Base-by-base conservation (phyloP, 2,113 vertebrate genomes). In the Cyprinodon brontotheroides region DNA sequence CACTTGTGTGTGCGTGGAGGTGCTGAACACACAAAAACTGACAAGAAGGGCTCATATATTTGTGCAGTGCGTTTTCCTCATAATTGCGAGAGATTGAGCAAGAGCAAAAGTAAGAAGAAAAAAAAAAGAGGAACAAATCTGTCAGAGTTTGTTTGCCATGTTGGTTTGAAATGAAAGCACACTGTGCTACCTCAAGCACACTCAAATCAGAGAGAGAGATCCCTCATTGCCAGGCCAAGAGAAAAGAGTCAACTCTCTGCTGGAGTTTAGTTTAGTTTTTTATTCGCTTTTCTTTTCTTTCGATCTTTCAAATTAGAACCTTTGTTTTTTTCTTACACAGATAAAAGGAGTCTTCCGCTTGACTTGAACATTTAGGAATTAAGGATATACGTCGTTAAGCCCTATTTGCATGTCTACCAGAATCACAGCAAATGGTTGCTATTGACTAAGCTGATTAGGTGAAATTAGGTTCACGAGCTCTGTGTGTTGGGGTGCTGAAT, bases 381-480 rank as follows among this genome's bases (percentile, higher is more conserved):
- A 91, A 91, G 91, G 87, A 90, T 89, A 91, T 91, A 91, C 92
- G 90, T 91, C 83, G 88, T 91, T 92, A 93, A 93, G 91, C 91
- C 84, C 86, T 86, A 90, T 93, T 92, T 88, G 91, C 89, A 90
- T 91, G 89, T 93, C 91, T 92, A 87, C 85, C 86, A 91, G 92
- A 91, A 91, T 93, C 90, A 92, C 79, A 81, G 89, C 87, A 90
- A 93, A 94, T 68, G 89, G 91, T 92, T 93, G 90, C 89, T 89
- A 90, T 93, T 94, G 91, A 90, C 92, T 94, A 94, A 94, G 94
- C 94, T 94, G 93, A 94, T 94, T 94, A 94, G 89, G 85, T 89
- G 86, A 94, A 94, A 93, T 92, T 94, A 92, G 89, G 93, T 93
- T 93, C 91, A 90, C 86, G 72, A 85, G 91, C 90, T 88, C 86